Conservation (phyloP, 2,888 invertebrate genomes). For the Standfussiana lucernea region DNA sequence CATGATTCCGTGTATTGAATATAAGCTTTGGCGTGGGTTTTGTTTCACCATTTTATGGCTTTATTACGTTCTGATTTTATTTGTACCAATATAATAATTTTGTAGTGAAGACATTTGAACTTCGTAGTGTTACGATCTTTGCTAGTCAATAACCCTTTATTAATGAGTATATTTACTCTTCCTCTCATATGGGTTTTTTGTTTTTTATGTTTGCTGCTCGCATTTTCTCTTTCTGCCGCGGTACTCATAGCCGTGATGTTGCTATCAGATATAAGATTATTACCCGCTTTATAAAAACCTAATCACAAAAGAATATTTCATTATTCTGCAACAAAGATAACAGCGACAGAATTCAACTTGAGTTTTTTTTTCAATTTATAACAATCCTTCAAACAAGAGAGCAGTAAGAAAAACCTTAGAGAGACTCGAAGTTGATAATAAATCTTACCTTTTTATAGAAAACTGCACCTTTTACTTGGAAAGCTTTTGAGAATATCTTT, state of each 20-base stretch:
- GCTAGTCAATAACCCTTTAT: not conserved
- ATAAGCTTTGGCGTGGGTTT: constrained; percentile 11
- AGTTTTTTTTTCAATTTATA: constrained; percentile 41
- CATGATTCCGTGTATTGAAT: constrained; percentile 39
- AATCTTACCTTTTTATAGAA: constrained; percentile 53
- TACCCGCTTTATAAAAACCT: not conserved
- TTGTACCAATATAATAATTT: constrained; percentile 7
- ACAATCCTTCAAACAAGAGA: constrained; percentile 33
- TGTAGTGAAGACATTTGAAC: not conserved
- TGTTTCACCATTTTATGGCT: constrained; percentile 22
- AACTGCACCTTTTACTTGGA: constrained; percentile 54
- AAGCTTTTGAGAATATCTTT: constrained; percentile 47
- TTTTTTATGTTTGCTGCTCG: not conserved
- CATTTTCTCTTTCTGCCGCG: not conserved
- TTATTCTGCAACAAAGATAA: constrained; percentile 15
- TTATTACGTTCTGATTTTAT: constrained; percentile 21
- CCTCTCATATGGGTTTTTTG: not conserved
- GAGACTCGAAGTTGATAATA: constrained; percentile 54
- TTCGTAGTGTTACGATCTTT: not conserved
- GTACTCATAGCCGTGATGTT: not conserved
- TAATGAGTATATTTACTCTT: not conserved
- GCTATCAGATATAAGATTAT: not conserved
- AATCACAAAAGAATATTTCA: constrained; percentile 6
- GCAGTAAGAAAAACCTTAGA: constrained; percentile 37
- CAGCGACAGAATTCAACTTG: constrained; percentile 1